phyloP scores from a whole-genome alignment of 2,113 vertebrate species.

The Colaptes auratus region DNA sequence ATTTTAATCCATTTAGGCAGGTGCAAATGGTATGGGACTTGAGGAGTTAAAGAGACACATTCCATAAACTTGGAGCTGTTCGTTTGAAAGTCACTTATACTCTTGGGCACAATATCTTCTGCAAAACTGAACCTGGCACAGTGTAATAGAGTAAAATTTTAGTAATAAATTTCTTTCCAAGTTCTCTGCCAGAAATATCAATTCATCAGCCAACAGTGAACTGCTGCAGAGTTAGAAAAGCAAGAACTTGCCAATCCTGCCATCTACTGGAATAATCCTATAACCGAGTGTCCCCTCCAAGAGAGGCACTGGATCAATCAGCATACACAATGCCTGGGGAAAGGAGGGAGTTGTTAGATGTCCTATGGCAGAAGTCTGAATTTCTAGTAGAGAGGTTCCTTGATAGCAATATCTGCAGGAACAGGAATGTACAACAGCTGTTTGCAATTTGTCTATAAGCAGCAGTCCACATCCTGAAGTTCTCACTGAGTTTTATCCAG shows the following conservation, averaged over 20 bases:
- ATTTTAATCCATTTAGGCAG: neutral
- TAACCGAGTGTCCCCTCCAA: neutral
- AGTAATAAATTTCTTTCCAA: slow-evolving; percentile 50
- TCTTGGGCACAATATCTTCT: slow-evolving; percentile 36
- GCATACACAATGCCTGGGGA: neutral
- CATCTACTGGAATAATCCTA: slow-evolving; percentile 66
- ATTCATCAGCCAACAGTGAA: slow-evolving; percentile 25
- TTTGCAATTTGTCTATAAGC: slow-evolving; percentile 21
- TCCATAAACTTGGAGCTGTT: slow-evolving; percentile 6
- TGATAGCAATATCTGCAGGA: neutral
- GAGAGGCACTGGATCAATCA: neutral
- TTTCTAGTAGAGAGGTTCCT: neutral
- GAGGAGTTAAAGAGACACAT: slow-evolving; percentile 43
- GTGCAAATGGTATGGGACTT: neutral
- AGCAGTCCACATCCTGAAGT: neutral
- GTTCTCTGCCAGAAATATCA: slow-evolving; percentile 25
- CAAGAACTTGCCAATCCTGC: slow-evolving; percentile 57
- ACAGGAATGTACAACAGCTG: neutral
- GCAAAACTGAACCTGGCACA: slow-evolving; percentile 25
- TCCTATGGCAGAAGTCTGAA: neutral
- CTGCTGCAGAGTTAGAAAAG: neutral
- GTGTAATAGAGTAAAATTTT: slow-evolving; percentile 20
- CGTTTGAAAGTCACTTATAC: slow-evolving; percentile 19
- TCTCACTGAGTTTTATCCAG: neutral
- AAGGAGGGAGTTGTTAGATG: neutral